Percentiles rank a stretch among this genome's conserved stretches.
These are phyloP conservation scores for Galerucella nymphaeae DNA, from an alignment of 2,888 invertebrate genomes.

Conservation along the genomic window DNA sequence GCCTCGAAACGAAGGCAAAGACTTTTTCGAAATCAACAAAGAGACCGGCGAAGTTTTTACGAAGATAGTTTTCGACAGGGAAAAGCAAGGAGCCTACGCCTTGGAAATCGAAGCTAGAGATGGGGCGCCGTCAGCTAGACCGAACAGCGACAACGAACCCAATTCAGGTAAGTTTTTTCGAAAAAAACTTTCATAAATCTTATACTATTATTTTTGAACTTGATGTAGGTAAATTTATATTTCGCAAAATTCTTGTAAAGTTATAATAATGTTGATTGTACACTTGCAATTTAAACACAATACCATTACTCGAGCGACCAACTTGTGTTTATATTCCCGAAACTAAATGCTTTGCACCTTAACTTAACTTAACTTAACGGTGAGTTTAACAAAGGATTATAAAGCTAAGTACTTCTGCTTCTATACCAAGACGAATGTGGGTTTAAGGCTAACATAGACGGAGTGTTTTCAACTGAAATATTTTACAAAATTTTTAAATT, in stretches of 20 bases:
- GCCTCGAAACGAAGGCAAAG: conserved; percentile 91
- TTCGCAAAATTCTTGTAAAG: too few species aligned
- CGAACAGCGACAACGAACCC: conserved; percentile 92
- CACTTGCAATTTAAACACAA: conserved; percentile 18
- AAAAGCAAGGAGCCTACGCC: conserved; percentile 97
- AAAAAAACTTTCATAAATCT: too few species aligned
- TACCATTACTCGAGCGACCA: background rate
- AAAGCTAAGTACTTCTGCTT: background rate
- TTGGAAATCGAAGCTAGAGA: conserved; percentile 97
- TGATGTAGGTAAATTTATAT: too few species aligned
- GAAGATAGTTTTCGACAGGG: conserved; percentile 95
- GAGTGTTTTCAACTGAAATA: background rate
- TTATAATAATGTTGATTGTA: background rate
- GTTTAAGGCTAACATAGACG: background rate
- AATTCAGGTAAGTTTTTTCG: conserved; percentile 84
- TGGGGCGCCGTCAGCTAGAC: conserved; percentile 94
- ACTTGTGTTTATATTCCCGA: conserved; percentile 10
- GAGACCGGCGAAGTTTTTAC: conserved; percentile 97
- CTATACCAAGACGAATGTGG: background rate
- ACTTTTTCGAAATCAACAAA: conserved; percentile 96
- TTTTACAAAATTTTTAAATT: background rate
- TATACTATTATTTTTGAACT: too few species aligned
- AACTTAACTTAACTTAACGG: too few species aligned
- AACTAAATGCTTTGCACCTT: conserved; percentile 5
- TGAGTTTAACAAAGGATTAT: background rate